Conservation (phyloP, 2,888 invertebrate genomes). For the Calameuta pallipes region DNA sequence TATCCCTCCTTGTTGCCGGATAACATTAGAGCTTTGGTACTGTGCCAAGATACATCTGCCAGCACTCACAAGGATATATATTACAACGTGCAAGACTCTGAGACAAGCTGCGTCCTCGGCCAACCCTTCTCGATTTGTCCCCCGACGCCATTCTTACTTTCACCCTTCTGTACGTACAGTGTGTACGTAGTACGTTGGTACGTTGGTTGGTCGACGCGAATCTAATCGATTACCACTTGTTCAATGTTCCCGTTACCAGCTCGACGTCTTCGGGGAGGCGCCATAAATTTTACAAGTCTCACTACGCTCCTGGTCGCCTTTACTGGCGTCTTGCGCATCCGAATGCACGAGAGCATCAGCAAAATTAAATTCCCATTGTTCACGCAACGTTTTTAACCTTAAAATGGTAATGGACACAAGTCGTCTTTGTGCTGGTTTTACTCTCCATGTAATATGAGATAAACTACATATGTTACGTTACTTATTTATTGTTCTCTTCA, state of each 20-base stretch:
- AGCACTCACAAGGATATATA: constrained; percentile 31
- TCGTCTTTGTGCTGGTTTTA: neutral
- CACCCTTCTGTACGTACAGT: neutral
- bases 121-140: neutral
- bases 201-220: neutral
- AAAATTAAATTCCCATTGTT: constrained; percentile 29
- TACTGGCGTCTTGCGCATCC: neutral
- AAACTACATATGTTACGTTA: neutral
- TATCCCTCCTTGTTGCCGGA: constrained; percentile 47
- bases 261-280: neutral
- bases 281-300: neutral
- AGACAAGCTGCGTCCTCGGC: neutral
- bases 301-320: neutral
- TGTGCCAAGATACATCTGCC: constrained; percentile 56
- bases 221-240: neutral
- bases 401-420: constrained; percentile 11
- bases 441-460: neutral
- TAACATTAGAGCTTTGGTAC: constrained; percentile 56
- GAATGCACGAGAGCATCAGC: constrained; percentile 7
- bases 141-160: neutral
- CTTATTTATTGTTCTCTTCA: neutral
- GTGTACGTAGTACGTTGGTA: neutral
- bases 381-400: constrained; percentile 8
- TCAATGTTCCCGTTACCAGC: neutral
- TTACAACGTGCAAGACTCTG: constrained; percentile 10